These are phyloP conservation scores for Papilio polyxenes DNA, from an alignment of 1,140 invertebrate species.

Conservation along the genomic window DNA sequence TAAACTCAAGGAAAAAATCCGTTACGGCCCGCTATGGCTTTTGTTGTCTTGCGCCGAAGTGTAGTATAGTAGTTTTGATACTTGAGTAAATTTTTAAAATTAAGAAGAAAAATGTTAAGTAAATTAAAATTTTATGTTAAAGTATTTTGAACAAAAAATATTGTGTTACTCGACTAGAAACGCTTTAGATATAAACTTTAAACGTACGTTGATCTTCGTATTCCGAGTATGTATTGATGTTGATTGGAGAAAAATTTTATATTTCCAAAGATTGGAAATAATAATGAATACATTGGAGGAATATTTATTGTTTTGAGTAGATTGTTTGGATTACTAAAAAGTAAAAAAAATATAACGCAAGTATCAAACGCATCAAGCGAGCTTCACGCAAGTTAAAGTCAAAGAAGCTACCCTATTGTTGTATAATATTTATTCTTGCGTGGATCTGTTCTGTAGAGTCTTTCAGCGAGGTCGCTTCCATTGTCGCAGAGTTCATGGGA, in stretches of 20 bases:
- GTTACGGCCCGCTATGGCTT: slow-evolving; percentile 69
- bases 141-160: no score
- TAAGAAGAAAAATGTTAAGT: neutral
- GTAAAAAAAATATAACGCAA: slow-evolving; percentile 40
- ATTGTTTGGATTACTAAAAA: neutral
- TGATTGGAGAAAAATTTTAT: no score
- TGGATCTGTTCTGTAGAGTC: slow-evolving; percentile 69
- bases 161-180: no score
- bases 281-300: neutral
- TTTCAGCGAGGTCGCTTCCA: slow-evolving; percentile 75
- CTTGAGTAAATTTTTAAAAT: slow-evolving; percentile 38
- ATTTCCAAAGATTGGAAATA: neutral
- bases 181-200: neutral
- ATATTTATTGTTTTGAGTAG: neutral
- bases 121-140: neutral
- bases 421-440: slow-evolving; percentile 78
- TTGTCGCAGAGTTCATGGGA: slow-evolving; percentile 79
- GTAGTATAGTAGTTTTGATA: slow-evolving; percentile 51
- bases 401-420: slow-evolving; percentile 79
- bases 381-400: slow-evolving; percentile 65
- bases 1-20: slow-evolving; percentile 65
- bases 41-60: slow-evolving; percentile 61
- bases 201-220: neutral
- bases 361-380: slow-evolving; percentile 55
- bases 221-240: neutral